Base-by-base conservation (phyloP, 2,888 invertebrate species). In the Chaetogeoica ovagalla region DNA sequence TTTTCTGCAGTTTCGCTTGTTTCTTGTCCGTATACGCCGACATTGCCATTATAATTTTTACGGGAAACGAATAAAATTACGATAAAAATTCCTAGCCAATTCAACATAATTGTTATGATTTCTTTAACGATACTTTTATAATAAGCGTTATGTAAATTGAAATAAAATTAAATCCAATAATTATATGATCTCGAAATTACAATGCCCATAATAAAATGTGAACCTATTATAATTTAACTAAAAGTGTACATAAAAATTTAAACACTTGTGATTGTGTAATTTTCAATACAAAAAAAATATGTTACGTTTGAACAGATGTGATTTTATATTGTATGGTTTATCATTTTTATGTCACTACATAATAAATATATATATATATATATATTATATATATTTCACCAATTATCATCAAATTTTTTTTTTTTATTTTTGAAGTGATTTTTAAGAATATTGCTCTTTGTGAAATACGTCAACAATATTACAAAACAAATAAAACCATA, bases 241-340 rank as follows among this genome's bases (percentile, higher is more conserved):
- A 43, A 43, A 43, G 43, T 43, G 43, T 43, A 43, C 43, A 7
- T 43, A 43, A 9, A 1, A 0, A 52, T 73, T 73, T 73, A 21
- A 63, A 63, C 73, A 73, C 37, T 21, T 73, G 73, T 2, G 9
- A 30, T 11, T 37, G 30, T 52, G n/a, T 52, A 63, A 23, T 52
- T 73, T 63, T 62, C 13, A 30, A 52, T 48, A n/a, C 30, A 62
- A 30, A 62, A 48, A n/a, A 37, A 30, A 30, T 62, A 30, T 13
- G 43, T 6, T 30, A 48, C 23, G 62, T 73, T 62, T 52, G 62
- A 73, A 62, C 62, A 73, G 62, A 55, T 73, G 63, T 52, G n/a
- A 52, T 73, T 73, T 63, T 63, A 21, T 37, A 73, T n/a, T 37
- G 6, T 52, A 52, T 55, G 11, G 2, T 17, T 62, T 52, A 52